These are phyloP conservation scores for Octodon degus DNA, from an alignment of 2,113 vertebrate genomes.

Conservation along the genomic window DNA sequence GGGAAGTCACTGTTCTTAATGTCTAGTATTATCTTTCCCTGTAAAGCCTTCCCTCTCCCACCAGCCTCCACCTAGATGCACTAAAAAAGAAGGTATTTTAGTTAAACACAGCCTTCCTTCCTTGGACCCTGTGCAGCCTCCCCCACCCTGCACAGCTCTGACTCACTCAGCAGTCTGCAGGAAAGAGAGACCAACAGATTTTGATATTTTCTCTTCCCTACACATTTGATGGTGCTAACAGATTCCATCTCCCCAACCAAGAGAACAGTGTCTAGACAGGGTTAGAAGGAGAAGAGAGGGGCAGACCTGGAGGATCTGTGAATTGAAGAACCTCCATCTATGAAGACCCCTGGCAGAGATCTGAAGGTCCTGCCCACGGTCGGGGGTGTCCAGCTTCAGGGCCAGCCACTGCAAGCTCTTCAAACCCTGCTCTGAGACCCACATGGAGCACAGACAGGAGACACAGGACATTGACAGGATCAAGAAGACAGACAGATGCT, in stretches of 20 bases:
- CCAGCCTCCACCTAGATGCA: not conserved
- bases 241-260: not conserved
- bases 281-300: not conserved
- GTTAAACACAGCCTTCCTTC: not conserved
- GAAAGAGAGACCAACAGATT: constrained; percentile 42
- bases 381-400: not conserved
- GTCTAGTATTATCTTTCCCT: not conserved
- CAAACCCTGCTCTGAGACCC: not conserved
- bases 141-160: not conserved
- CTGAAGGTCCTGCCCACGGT: not conserved
- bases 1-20: not conserved
- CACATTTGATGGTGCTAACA: not conserved
- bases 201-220: constrained; percentile 57
- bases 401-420: not conserved
- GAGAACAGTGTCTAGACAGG: not conserved
- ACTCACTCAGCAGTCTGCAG: constrained; percentile 39
- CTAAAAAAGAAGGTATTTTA: constrained; percentile 2
- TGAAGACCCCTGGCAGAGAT: not conserved
- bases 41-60: not conserved
- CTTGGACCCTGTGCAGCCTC: not conserved
- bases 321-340: fast-evolving
- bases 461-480: not conserved
- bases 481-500: not conserved
- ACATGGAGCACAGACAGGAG: fast-evolving
- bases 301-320: fast-evolving